Evolutionary conservation across 2,797 vertebrate genomes (phyloP).

Genomic region (Diglossa cyanea): DNA sequence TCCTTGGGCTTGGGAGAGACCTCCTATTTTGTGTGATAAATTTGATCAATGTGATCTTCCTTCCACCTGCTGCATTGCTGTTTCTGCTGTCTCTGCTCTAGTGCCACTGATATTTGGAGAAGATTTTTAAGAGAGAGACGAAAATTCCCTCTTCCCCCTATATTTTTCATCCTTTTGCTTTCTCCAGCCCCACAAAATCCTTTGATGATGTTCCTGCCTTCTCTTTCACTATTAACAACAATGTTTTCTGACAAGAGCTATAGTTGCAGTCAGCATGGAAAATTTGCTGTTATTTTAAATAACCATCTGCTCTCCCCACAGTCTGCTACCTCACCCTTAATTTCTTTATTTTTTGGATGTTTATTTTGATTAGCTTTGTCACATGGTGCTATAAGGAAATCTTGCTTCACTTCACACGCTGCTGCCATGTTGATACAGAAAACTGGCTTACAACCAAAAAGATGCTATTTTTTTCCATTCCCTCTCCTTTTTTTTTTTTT

Average conservation of each 20-base stretch:
- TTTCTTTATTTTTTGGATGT: constrained; percentile 50
- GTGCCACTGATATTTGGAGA: not conserved
- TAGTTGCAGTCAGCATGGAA: constrained; percentile 24
- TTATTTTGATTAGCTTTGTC: constrained; percentile 71
- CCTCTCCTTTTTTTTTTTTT: not conserved
- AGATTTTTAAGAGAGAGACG: not conserved
- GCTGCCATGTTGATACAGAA: constrained; percentile 39
- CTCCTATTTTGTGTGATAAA: not conserved
- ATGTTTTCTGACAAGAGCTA: constrained; percentile 42
- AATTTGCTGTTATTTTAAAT: constrained; percentile 65
- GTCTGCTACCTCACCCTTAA: constrained; percentile 61
- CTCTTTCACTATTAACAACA: constrained; percentile 17
- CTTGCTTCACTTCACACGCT: constrained; percentile 37
- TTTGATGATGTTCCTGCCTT: not conserved
- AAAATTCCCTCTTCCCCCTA: not conserved
- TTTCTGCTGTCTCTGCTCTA: not conserved
- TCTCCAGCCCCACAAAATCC: not conserved
- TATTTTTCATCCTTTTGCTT: not conserved
- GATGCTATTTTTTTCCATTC: constrained; percentile 39
- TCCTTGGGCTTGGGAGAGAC: not conserved
- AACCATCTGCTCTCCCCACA: constrained; percentile 62
- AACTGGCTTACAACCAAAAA: constrained; percentile 38
- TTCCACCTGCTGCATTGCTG: not conserved
- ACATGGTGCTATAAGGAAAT: constrained; percentile 47
- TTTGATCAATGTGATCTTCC: not conserved